phyloP scores from a whole-genome alignment of 2,113 vertebrate species.

The Petaurus breviceps region DNA sequence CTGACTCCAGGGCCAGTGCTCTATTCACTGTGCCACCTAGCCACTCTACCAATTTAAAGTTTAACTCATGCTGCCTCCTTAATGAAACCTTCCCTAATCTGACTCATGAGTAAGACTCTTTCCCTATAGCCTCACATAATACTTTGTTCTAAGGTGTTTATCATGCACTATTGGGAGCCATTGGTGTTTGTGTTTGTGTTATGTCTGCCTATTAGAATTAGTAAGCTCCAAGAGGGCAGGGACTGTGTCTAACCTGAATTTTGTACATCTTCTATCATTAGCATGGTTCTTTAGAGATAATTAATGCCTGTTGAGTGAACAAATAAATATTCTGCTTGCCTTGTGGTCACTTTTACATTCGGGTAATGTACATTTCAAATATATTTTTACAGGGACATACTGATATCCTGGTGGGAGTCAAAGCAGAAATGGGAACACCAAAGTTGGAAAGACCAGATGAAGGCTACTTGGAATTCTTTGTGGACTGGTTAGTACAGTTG shows the following conservation, averaged over 20 bases:
- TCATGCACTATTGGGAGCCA: not conserved
- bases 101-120: not conserved
- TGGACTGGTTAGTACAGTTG: slow-evolving; percentile 92
- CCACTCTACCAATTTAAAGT: not conserved
- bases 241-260: not conserved
- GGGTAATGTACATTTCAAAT: not conserved
- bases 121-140: not conserved
- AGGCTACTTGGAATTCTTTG: slow-evolving; percentile 97
- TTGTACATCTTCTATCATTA: not conserved
- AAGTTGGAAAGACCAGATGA: slow-evolving; percentile 90
- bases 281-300: not conserved
- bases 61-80: not conserved
- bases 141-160: not conserved
- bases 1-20: too few species aligned
- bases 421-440: slow-evolving; percentile 96
- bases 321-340: not conserved
- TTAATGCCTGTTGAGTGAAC: not conserved
- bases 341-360: not conserved
- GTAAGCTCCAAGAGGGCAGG: not conserved
- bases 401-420: slow-evolving; percentile 94
- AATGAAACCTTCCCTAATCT: not conserved
- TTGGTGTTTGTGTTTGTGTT: not conserved
- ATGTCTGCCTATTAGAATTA: too few species aligned
- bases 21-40: too few species aligned
- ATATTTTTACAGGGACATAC: slow-evolving; percentile 91